Evolutionary conservation across 2,113 vertebrate species (phyloP).

Genomic region (Merops nubicus): DNA sequence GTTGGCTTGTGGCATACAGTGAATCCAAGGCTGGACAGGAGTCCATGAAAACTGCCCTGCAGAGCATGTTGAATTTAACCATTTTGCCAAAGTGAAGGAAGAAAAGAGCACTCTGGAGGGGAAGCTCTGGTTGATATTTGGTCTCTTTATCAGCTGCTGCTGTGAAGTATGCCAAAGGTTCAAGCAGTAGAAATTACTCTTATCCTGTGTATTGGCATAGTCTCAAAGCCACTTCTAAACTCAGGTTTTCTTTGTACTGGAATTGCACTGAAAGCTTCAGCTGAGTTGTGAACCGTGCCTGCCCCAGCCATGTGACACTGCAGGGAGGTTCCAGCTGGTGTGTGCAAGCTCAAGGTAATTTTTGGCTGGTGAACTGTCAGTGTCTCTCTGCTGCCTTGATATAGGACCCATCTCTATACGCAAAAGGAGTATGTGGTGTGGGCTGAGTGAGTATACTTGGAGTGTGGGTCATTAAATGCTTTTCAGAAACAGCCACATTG

Average conservation of each 20-base stretch:
- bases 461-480: not conserved
- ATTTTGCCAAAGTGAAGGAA: not conserved
- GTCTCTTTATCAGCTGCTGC: not conserved
- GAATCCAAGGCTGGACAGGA: not conserved
- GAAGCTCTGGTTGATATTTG: not conserved
- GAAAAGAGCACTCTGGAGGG: not conserved
- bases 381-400: not conserved
- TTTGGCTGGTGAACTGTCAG: not conserved
- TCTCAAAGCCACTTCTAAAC: not conserved
- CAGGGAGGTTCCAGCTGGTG: not conserved
- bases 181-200: not conserved
- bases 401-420: accelerated
- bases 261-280: not conserved
- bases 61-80: not conserved
- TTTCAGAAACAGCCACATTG: not conserved
- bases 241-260: not conserved
- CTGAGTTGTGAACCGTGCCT: too few relatives aligned
- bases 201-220: not conserved
- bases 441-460: not conserved
- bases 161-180: not conserved
- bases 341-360: not conserved
- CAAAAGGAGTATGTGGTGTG: not conserved
- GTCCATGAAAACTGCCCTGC: not conserved
- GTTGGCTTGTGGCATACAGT: not conserved
- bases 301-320: not conserved